Conservation (phyloP, 30 jellyfish, hydroid and myxozoan species). For the Catostylus mosaicus region DNA sequence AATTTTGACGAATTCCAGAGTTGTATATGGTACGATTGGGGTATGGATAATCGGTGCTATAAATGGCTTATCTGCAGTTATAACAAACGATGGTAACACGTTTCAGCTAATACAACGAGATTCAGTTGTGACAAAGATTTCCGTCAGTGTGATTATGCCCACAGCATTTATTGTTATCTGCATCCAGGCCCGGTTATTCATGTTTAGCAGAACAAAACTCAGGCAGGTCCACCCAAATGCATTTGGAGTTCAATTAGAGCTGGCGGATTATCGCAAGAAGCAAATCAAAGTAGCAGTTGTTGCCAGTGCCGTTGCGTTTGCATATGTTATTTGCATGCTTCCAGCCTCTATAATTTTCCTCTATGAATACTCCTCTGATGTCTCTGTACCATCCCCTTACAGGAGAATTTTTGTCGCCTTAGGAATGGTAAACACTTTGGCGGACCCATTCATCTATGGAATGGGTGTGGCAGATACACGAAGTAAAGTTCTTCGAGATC, state of each 20-base stretch:
- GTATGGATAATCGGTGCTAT: not conserved
- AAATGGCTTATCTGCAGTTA: not conserved
- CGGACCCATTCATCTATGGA: slow-evolving; percentile 9
- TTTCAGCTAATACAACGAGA: not conserved
- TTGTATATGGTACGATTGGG: not conserved
- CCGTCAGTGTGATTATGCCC: not conserved
- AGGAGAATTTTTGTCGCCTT: not conserved
- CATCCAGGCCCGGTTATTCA: not conserved
- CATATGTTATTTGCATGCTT: not conserved
- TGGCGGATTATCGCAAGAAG: slow-evolving; percentile 2
- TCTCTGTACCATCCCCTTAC: not conserved
- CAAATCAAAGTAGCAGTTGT: slow-evolving; percentile 2
- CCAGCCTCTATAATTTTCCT: not conserved
- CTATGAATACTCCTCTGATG: not conserved
- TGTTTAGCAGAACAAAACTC: not conserved
- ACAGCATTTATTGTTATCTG: not conserved
- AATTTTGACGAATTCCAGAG: not conserved
- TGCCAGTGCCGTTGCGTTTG: not conserved
- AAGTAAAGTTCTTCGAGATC: not conserved
- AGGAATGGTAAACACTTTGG: not conserved
- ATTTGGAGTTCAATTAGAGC: not conserved
- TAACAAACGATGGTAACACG: not conserved
- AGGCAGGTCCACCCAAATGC: not conserved
- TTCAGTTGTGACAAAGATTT: not conserved
- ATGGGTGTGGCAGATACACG: not conserved